phyloP scores from a whole-genome alignment of 2,797 vertebrate genomes.

The Sebastes matsubarae region DNA sequence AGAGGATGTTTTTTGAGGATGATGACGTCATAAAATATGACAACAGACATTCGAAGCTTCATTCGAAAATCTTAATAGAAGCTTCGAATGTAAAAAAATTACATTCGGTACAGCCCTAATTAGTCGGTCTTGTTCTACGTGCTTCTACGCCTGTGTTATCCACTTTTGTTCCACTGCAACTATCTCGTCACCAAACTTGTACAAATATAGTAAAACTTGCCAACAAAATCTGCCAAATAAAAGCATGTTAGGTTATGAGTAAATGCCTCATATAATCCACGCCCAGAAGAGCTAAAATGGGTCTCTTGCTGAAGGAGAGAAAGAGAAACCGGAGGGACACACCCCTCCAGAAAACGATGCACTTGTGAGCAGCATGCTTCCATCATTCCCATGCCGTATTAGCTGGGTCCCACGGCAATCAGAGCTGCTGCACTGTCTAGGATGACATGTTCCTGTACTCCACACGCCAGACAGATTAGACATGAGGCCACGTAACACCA shows the following conservation, averaged over 20 bases:
- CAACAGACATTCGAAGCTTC: background rate
- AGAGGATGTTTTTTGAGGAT: accelerated
- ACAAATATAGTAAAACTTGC: background rate
- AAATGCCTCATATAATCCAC: slow-evolving; percentile 7
- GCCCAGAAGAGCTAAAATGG: slow-evolving; percentile 27
- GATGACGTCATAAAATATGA: too few species aligned
- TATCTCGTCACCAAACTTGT: slow-evolving; percentile 4
- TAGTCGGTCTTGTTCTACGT: background rate
- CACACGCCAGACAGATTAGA: slow-evolving; percentile 30
- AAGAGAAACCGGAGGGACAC: slow-evolving; percentile 28
- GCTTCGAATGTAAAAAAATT: background rate
- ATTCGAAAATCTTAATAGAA: background rate
- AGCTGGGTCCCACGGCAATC: slow-evolving; percentile 90
- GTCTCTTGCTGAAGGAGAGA: slow-evolving; percentile 42
- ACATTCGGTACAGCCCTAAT: background rate
- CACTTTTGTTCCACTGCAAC: slow-evolving; percentile 54
- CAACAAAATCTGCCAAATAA: slow-evolving; percentile 28
- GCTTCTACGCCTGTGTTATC: slow-evolving; percentile 53
- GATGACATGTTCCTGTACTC: slow-evolving; percentile 74
- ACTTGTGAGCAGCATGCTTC: slow-evolving; percentile 91
- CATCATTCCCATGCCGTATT: slow-evolving; percentile 90
- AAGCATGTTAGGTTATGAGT: slow-evolving; percentile 16
- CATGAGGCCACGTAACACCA: slow-evolving; percentile 33
- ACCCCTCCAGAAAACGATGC: slow-evolving; percentile 57
- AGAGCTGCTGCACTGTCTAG: slow-evolving; percentile 87